Percentiles rank a stretch among this genome's conserved stretches.
Conservation (phyloP, 2,113 vertebrate genomes). For the Phylloscopus whistleri region DNA sequence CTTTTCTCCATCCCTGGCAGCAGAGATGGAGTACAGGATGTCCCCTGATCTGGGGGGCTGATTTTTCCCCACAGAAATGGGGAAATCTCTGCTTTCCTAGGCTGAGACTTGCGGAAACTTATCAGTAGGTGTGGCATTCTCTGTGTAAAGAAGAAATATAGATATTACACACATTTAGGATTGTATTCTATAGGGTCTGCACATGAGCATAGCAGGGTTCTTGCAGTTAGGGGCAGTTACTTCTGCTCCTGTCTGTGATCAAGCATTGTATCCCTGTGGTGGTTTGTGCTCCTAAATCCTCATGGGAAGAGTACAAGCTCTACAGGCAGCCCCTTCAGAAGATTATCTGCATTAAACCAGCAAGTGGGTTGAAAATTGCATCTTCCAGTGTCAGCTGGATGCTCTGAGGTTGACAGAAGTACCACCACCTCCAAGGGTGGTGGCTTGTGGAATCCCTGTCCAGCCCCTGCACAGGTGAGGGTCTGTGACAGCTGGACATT, state of each 20-base stretch:
- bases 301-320: not conserved
- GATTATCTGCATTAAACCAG: not conserved
- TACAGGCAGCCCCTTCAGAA: not conserved
- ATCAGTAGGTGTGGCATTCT: accelerated
- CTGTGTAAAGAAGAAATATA: not conserved
- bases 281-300: not conserved
- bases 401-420: not conserved
- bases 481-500: not conserved
- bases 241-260: not conserved
- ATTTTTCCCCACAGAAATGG: not conserved
- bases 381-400: not conserved
- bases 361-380: not conserved
- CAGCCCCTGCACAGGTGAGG: not conserved
- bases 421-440: not conserved
- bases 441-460: not conserved
- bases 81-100: not conserved
- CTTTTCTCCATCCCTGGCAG: not conserved
- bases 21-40: not conserved
- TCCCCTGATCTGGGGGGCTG: not conserved
- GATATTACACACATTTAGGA: not conserved
- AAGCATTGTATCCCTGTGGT: not conserved
- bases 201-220: not conserved
- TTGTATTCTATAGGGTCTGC: not conserved
- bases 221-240: not conserved
- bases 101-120: not conserved